phyloP scores from a whole-genome alignment of 2,797 vertebrate species.

The Anabas testudineus region DNA sequence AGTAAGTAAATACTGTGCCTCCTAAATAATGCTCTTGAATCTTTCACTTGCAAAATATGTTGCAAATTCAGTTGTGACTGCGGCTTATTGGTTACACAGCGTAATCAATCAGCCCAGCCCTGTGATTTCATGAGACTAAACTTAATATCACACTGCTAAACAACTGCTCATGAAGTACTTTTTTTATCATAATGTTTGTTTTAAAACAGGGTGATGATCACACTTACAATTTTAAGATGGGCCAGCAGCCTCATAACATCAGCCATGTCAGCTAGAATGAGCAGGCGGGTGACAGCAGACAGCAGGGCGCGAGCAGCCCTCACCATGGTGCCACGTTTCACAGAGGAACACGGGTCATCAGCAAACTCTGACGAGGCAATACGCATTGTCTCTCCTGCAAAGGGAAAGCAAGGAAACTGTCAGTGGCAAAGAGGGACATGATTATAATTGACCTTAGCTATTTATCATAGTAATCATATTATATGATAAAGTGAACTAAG shows the following conservation, averaged over 20 bases:
- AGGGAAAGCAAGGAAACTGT: background rate
- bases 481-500: background rate
- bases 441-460: background rate
- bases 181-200: background rate
- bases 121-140: background rate
- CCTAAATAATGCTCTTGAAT: no score
- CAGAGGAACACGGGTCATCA: slow-evolving; percentile 96
- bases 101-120: background rate
- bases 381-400: slow-evolving; percentile 94
- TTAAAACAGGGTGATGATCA: background rate
- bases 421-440: background rate
- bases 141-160: background rate
- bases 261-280: slow-evolving; percentile 98
- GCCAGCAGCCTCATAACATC: slow-evolving; percentile 98
- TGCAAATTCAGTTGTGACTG: no score
- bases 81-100: background rate
- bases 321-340: slow-evolving; percentile 98
- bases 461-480: background rate
- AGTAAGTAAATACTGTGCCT: background rate
- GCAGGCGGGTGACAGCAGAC: slow-evolving; percentile 95
- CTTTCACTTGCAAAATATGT: no score
- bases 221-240: slow-evolving; percentile 96
- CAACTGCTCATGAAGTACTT: background rate
- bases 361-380: slow-evolving; percentile 96
- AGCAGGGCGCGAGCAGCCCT: slow-evolving; percentile 94